Conservation (phyloP, 2,797 vertebrate genomes). For the Hafferia zeledoni region DNA sequence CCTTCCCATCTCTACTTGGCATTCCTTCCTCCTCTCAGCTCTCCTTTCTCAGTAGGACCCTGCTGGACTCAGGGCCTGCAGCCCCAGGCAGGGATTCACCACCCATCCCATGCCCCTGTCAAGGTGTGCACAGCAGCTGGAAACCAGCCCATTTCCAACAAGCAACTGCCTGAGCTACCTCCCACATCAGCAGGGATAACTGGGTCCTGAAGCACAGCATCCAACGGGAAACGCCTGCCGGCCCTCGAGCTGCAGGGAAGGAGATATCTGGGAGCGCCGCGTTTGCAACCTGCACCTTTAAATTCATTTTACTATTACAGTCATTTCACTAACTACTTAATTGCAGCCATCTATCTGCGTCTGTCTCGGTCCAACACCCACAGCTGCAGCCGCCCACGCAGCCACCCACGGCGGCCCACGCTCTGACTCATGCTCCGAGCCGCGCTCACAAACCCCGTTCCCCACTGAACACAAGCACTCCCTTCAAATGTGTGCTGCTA, state of each 20-base stretch:
- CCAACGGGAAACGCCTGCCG: neutral
- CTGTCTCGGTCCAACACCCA: slow-evolving; percentile 77
- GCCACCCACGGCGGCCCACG: slow-evolving; percentile 64
- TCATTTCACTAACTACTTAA: slow-evolving; percentile 69
- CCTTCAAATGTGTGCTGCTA: slow-evolving; percentile 59
- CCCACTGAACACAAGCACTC: slow-evolving; percentile 40
- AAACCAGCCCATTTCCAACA: neutral
- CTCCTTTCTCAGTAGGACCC: neutral
- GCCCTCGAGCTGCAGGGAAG: neutral
- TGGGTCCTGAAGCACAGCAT: neutral
- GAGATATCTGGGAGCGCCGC: neutral
- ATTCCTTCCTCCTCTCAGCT: neutral
- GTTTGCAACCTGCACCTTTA: slow-evolving; percentile 51
- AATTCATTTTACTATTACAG: slow-evolving; percentile 61
- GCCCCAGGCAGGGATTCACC: neutral
- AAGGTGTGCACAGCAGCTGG: neutral
- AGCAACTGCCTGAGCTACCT: neutral
- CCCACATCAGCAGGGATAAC: neutral
- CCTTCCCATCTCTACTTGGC: neutral
- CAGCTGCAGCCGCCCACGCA: slow-evolving; percentile 67
- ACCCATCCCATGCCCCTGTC: rapidly evolving
- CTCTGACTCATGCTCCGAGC: slow-evolving; percentile 72
- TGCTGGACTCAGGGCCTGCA: rapidly evolving
- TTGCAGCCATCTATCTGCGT: slow-evolving; percentile 67
- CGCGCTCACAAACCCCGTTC: slow-evolving; percentile 56